phyloP scores from a whole-genome alignment of 2,113 vertebrate genomes.

The Stegastes partitus region DNA sequence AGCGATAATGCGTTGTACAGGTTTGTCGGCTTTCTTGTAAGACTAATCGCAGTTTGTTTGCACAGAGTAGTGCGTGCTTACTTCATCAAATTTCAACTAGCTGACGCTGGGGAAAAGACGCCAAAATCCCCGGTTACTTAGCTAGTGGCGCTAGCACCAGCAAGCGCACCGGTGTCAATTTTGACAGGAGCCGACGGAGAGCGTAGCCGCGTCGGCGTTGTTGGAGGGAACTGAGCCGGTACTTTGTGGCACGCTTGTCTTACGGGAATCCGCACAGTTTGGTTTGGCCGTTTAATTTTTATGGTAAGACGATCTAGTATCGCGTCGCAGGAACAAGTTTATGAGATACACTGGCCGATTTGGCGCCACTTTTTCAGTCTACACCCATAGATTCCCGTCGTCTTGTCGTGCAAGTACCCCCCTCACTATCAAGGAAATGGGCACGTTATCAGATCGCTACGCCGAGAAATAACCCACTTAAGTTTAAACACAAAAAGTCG shows the following conservation, averaged over 20 bases:
- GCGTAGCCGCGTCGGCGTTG: slow-evolving; percentile 57
- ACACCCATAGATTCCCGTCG: slow-evolving; percentile 74
- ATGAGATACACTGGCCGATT: slow-evolving; percentile 63
- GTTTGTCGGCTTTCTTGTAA: not conserved
- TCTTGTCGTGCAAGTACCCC: slow-evolving; percentile 48
- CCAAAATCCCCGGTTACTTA: slow-evolving; percentile 51
- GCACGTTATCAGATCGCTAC: not conserved
- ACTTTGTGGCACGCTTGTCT: slow-evolving; percentile 13
- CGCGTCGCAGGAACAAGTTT: slow-evolving; percentile 53
- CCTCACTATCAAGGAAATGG: slow-evolving; percentile 26
- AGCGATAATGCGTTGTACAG: not conserved
- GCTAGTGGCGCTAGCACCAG: slow-evolving; percentile 73
- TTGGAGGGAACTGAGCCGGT: slow-evolving; percentile 42
- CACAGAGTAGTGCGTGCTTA: not conserved
- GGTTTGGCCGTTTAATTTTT: not conserved
- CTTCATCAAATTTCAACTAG: slow-evolving; percentile 33
- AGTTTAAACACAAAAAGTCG: not conserved
- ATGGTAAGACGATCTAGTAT: not conserved
- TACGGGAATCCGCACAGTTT: not conserved
- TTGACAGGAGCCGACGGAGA: slow-evolving; percentile 81
- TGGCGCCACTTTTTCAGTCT: slow-evolving; percentile 84
- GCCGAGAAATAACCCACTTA: not conserved
- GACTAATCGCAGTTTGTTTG: not conserved
- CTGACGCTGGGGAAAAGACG: slow-evolving; percentile 51
- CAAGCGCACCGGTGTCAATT: slow-evolving; percentile 81